Base-by-base conservation (phyloP, 2,888 invertebrate species). In the Ypsolopha sequella region DNA sequence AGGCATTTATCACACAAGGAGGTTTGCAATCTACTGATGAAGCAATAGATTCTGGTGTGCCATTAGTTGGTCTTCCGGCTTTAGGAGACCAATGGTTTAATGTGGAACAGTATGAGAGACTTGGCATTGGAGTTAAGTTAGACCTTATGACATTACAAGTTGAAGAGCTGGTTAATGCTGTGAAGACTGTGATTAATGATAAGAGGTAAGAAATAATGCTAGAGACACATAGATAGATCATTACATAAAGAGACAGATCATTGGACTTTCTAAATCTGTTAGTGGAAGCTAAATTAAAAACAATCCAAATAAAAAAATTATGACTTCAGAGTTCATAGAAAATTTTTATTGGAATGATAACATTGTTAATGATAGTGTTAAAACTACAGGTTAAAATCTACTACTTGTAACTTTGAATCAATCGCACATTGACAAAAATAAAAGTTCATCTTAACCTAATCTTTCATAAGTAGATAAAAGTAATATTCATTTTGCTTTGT, bases 1-100 rank as follows among this genome's bases (percentile, higher is more conserved):
- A 64, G 51, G 53, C 58, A 0, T 68, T 68, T 47, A 51, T 62
- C 9, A 60, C 59, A 0, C 63, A 64, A 59, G 63, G 63, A 6
- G 65, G 64, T 2, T 53, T 62, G 6, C 61, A 62, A 35, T 66
- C 66, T 1, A 60, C 59, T 0, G 61, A 63, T 48, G 66, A 66
- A 52, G 60, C 65, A 0, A 61, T 65, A 1, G 60, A 60, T 36
- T 61, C 63, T 0, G 61, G 51, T 7, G 60, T 65, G 0, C 66
- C 66, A 6, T 50, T 65, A 0, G 55, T 66, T 4, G 61, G 60
- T 0, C 45, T 66, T 7, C 64, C 65, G 0, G 57, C 63, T 50
- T 47, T 62, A 9, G 57, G 56, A 6, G 66, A 66, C 36, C 66
- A 64, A 34, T 62, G 55, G 54, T 58, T 54, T 41, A 63, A 64